Base-by-base conservation (phyloP, 2,888 invertebrate species). In the Yponomeuta sedellus region DNA sequence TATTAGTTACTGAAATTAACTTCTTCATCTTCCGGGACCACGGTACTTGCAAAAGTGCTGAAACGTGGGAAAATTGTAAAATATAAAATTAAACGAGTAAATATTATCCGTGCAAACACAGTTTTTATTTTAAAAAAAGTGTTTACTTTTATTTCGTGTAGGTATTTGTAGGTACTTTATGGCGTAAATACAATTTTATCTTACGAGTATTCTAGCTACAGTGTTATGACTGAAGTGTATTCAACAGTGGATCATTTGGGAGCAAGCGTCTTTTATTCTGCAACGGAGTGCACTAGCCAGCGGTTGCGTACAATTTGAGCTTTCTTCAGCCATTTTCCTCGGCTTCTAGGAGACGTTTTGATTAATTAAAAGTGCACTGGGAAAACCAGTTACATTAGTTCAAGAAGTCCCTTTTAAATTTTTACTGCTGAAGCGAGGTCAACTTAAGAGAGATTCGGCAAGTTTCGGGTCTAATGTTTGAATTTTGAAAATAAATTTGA, bases 341-440 rank as follows among this genome's bases (percentile, higher is more conserved):
- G 44, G 44, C 12, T 52, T 16, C 44, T 16, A 12, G 44, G 16
- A 52, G 44, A 52, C 44, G 44, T 52, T 52, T 52, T 52, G 44
- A 52, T 52, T 52, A 52, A 52, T 52, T 52, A 52, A 52, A 52
- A 52, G 44, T 16, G 44, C 16, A 52, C 44, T 52, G 16, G 16
- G 44, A 52, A 52, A 52, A 52, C 44, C 16, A 52, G 44, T 52
- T 52, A 52, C 44, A 52, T 52, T 52, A 52, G 44, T 52, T 52
- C 44, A 52, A 52, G 44, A 4, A 52, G 44, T 52, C 5, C 44
- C 44, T 52, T 52, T 52, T 52, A 52, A 44, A 52, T 34, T 34
- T 34, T 34, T 6, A 34, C 34, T 34, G 34, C 34, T 34, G 34
- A 52, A 52, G 16, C 2, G 12, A 52, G 16, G 44, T 52, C 12